Percentiles rank a stretch among this genome's conserved stretches.
Conservation (phyloP, 2,113 vertebrate genomes). For the Hystrix cristata region DNA sequence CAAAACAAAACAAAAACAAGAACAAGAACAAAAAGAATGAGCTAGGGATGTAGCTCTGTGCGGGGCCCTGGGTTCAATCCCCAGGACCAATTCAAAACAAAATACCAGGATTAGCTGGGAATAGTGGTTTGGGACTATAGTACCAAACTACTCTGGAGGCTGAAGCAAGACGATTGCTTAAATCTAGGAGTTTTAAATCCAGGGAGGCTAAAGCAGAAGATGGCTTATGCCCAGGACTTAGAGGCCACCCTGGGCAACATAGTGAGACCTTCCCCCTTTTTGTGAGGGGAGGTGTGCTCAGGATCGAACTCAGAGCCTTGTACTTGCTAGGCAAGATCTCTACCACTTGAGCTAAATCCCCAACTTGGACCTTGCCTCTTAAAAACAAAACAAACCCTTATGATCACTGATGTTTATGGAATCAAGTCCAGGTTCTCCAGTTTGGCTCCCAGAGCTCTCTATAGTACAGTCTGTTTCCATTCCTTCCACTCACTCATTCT, state of each 20-base stretch:
- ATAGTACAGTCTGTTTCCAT: not conserved
- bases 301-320: too few species aligned
- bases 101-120: not conserved
- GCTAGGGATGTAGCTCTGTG: not conserved
- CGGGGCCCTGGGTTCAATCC: not conserved
- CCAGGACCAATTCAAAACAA: not conserved
- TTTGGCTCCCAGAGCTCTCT: conserved; percentile 9
- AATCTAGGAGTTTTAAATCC: not conserved
- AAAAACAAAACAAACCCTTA: not conserved
- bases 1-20: not conserved
- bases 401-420: conserved; percentile 22
- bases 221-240: not conserved
- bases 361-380: not conserved
- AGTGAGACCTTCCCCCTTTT: not conserved
- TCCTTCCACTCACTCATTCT: not conserved
- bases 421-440: conserved; percentile 37
- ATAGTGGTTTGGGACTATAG: not conserved
- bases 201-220: not conserved
- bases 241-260: not conserved
- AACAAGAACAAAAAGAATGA: not conserved
- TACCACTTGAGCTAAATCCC: too few species aligned
- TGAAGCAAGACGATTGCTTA: not conserved
- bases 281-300: too few species aligned
- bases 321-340: too few species aligned
- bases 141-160: not conserved